Base-by-base conservation (phyloP, 2,888 invertebrate genomes). In the Andrena fulva region DNA sequence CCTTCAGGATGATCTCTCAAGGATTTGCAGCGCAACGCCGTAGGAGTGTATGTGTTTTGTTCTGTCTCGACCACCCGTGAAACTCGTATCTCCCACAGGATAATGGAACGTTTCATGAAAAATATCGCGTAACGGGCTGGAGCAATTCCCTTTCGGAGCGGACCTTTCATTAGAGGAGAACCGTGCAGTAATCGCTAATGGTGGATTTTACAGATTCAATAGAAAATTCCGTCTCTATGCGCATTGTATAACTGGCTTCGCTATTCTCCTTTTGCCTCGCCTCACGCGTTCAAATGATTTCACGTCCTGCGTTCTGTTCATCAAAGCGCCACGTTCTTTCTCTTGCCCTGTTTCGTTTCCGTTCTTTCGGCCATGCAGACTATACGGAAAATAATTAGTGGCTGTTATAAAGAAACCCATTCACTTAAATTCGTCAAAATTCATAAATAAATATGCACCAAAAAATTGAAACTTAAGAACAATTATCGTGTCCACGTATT, bases 21-120 rank as follows among this genome's bases (percentile, higher is more conserved):
- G 87, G 77, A 80, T 82, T 86, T 80, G 77, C 85, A 76, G 72
- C 69, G 82, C 80, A 80, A 80, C 82, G 82, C 60, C 67, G 77
- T 50, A 16, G 5, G 4, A 71, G 42, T 67, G 70, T 24, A 16
- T 66, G 73, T 68, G 75, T 81, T 80, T 85, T 84, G 75, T 85
- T 75, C 77, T 54, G 48, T 29, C 42, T 68, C 42, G 52, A n/a
- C 64, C 35, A 42, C 16, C 42, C 66, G 70, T 59, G 75, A 84
- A 75, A 70, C 64, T 56, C 52, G 75, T 75, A 80, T 78, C 62
- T 60, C 66, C 74, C 56, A 59, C 72, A n/a, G 69, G 59, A 76
- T 80, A 84, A 83, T 86, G 64, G 73, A 78, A 86, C 56, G 73
- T 69, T 71, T 68, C 68, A 63, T 68, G 52, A 63, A 67, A 70